Evolutionary conservation across 2,888 invertebrate species (phyloP).

Genomic region (Agrotis segetum): DNA sequence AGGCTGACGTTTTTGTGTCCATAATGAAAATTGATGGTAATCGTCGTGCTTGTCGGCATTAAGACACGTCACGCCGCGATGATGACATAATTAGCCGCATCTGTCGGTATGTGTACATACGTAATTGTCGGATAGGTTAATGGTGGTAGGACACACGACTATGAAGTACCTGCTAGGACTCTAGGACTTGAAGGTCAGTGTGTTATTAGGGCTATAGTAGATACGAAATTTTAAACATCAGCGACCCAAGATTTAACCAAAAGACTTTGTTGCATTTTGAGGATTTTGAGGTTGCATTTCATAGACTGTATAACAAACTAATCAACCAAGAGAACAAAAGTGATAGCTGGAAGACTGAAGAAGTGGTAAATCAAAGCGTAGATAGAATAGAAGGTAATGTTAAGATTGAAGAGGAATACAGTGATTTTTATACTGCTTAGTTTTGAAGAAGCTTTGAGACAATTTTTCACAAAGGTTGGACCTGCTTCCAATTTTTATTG

Average conservation of each 20-base stretch:
- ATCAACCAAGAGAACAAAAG: too few relatives aligned
- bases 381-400: too few relatives aligned
- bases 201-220: not conserved
- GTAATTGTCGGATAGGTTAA: conserved; percentile 52
- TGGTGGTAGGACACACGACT: conserved; percentile 35
- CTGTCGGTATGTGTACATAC: conserved; percentile 50
- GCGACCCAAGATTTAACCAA: not conserved
- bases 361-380: too few relatives aligned
- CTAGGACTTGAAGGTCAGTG: conserved; percentile 29
- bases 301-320: too few relatives aligned
- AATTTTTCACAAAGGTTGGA: too few relatives aligned
- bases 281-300: not conserved
- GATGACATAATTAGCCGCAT: conserved; percentile 62
- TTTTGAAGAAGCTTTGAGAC: too few relatives aligned
- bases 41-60: conserved; percentile 44
- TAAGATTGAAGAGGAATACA: too few relatives aligned
- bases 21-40: conserved; percentile 56
- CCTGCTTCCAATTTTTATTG: not conserved
- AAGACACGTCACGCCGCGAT: conserved; percentile 50
- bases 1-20: conserved; percentile 37
- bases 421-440: too few relatives aligned
- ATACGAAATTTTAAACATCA: not conserved
- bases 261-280: not conserved
- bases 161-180: not conserved
- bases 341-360: too few relatives aligned